These are phyloP conservation scores for Tenthredo mesomela DNA, from an alignment of 2,888 invertebrate genomes.

Conservation along the genomic window DNA sequence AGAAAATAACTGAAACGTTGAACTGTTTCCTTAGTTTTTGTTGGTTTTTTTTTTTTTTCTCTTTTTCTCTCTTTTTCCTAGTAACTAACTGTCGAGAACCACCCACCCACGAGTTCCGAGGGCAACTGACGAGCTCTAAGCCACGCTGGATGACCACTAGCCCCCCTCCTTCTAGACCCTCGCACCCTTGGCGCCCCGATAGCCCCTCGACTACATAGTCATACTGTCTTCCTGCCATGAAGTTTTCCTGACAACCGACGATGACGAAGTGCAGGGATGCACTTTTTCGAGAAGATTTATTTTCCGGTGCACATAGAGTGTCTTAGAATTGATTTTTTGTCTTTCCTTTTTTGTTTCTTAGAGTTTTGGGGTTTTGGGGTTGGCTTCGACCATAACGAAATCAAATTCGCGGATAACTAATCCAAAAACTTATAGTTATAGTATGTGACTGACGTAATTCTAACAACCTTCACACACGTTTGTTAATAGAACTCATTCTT, in stretches of 20 bases:
- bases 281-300: neutral
- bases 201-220: neutral
- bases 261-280: slow-evolving; percentile 49
- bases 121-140: slow-evolving; percentile 65
- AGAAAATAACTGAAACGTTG: neutral
- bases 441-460: neutral
- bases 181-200: slow-evolving; percentile 8
- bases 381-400: neutral
- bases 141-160: slow-evolving; percentile 64
- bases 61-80: neutral
- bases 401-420: neutral
- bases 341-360: neutral
- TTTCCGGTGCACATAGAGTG: neutral
- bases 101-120: slow-evolving; percentile 67
- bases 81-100: slow-evolving; percentile 50
- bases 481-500: neutral
- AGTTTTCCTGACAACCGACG: slow-evolving; percentile 37
- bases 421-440: neutral
- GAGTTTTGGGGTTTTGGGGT: neutral
- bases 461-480: neutral
- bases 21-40: neutral
- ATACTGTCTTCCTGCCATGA: slow-evolving; percentile 12
- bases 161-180: slow-evolving; percentile 55
- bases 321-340: neutral
- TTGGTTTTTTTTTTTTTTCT: neutral